Conservation (phyloP, 2,888 invertebrate genomes). For the Erebia palarica region DNA sequence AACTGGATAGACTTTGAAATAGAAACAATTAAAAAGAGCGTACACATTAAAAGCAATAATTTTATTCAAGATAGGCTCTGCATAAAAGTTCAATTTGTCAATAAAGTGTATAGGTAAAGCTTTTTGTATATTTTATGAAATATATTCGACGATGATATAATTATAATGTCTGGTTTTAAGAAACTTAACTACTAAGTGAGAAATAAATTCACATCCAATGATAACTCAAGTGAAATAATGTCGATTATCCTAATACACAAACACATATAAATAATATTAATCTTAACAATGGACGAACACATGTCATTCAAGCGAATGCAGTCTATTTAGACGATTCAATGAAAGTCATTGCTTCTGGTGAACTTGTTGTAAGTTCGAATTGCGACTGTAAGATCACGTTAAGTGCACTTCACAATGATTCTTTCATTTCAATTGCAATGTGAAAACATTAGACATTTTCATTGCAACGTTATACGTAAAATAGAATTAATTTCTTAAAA, state of each 20-base stretch:
- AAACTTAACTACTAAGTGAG: conserved; percentile 6
- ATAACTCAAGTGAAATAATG: conserved; percentile 23
- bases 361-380: conserved; percentile 53
- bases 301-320: conserved; percentile 80
- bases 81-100: conserved; percentile 43
- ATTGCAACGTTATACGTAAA: conserved; percentile 27
- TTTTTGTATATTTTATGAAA: conserved; percentile 40
- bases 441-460: conserved; percentile 17
- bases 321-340: conserved; percentile 72
- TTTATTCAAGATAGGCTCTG: conserved; percentile 52
- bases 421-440: conserved; percentile 21
- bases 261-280: conserved; percentile 72
- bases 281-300: conserved; percentile 80
- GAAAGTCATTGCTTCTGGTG: conserved; percentile 74
- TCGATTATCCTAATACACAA: conserved; percentile 60
- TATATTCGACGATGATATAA: conserved; percentile 23
- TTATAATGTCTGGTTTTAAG: conserved; percentile 18
- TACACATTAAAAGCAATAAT: conserved; percentile 41
- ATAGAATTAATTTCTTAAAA: neutral
- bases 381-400: conserved; percentile 60
- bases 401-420: conserved; percentile 65
- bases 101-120: conserved; percentile 42
- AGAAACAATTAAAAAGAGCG: conserved; percentile 50
- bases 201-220: conserved; percentile 7
- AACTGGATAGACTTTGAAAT: conserved; percentile 78